Conservation (phyloP, 2,888 invertebrate genomes). For the Malthinus flaveolus region DNA sequence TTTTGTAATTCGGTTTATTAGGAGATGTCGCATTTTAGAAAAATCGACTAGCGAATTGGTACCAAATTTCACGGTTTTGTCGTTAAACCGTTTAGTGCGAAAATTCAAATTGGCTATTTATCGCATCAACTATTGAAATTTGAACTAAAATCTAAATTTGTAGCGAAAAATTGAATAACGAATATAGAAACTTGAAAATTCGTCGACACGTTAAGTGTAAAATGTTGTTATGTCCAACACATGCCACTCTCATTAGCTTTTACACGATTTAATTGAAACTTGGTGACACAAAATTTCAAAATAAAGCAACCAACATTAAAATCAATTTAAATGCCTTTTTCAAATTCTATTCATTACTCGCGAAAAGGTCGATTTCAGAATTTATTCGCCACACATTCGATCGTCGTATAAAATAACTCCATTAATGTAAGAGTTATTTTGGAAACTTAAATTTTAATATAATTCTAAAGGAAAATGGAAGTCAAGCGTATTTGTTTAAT, state of each 20-base stretch:
- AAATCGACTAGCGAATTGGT: too few relatives aligned
- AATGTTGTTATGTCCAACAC: constrained; percentile 48
- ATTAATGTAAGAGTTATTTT: too few relatives aligned
- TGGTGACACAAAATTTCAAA: constrained; percentile 47
- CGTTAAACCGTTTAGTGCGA: neutral
- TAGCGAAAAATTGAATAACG: neutral
- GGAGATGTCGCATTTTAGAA: too few relatives aligned
- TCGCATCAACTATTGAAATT: too few relatives aligned
- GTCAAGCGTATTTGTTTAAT: neutral
- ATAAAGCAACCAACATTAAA: constrained; percentile 40
- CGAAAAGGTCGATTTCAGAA: too few relatives aligned
- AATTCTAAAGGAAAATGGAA: too few relatives aligned
- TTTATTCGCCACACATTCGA: too few relatives aligned
- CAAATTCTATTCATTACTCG: neutral
- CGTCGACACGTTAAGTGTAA: constrained; percentile 50
- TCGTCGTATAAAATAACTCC: too few relatives aligned
- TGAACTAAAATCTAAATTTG: too few relatives aligned
- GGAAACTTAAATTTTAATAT: too few relatives aligned
- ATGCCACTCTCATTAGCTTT: constrained; percentile 44
- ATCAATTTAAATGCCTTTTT: constrained; percentile 37
- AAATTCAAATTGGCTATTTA: neutral
- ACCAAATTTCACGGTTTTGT: too few relatives aligned
- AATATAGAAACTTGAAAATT: constrained; percentile 44
- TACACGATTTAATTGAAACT: constrained; percentile 48
- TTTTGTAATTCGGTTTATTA: too few relatives aligned